phyloP scores from a whole-genome alignment of 2,888 invertebrate genomes.

The Tenthredo distinguenda region DNA sequence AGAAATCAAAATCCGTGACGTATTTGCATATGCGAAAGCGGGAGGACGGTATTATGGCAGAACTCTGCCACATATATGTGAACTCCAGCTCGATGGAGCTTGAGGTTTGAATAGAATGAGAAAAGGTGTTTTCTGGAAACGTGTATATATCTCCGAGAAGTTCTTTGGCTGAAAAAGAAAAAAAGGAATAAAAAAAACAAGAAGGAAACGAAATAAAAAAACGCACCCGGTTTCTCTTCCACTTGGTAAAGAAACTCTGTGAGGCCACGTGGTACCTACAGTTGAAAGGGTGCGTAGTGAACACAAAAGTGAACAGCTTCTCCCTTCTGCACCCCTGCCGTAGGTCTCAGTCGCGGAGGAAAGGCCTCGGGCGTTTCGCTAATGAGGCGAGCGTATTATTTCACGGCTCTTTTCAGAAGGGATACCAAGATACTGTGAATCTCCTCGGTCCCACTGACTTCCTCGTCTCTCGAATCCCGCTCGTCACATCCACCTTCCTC shows the following conservation, averaged over 20 bases:
- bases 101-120: not conserved
- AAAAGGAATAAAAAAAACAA: not conserved
- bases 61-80: not conserved
- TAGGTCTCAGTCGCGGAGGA: constrained; percentile 38
- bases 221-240: not conserved
- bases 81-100: not conserved
- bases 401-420: constrained; percentile 47
- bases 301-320: constrained; percentile 51
- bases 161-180: constrained; percentile 7
- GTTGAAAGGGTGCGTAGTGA: constrained; percentile 41
- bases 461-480: not conserved
- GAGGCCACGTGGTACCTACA: constrained; percentile 1
- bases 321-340: not conserved
- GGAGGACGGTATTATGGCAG: not conserved
- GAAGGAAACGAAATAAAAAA: not conserved
- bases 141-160: not conserved
- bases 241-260: constrained; percentile 32
- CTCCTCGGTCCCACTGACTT: constrained; percentile 9
- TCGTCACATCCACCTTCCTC: not conserved
- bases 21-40: not conserved
- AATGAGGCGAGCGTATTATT: constrained; percentile 55
- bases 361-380: constrained; percentile 49
- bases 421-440: constrained; percentile 40
- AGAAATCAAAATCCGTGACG: not conserved
- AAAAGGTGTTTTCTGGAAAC: not conserved